Conservation (phyloP, 1,140 invertebrate species). For the Drosophila dunni region DNA sequence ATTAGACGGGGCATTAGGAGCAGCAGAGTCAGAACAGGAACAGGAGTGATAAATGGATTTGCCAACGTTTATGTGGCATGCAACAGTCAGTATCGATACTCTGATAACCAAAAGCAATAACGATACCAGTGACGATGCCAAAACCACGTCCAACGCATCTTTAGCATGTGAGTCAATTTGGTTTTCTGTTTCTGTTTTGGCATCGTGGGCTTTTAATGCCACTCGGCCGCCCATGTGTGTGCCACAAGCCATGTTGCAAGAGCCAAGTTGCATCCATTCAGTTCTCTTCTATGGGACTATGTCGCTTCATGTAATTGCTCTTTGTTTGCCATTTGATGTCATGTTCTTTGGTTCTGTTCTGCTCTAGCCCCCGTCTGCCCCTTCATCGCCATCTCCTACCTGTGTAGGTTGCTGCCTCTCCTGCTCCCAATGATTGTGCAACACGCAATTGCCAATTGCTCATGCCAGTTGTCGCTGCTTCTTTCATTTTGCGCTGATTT, state of each 20-base stretch:
- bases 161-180: constrained; percentile 57
- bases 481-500: constrained; percentile 67
- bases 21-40: constrained; percentile 33
- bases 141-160: constrained; percentile 70
- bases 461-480: constrained; percentile 41
- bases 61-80: constrained; percentile 68
- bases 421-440: constrained; percentile 73
- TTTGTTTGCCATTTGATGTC: constrained; percentile 81
- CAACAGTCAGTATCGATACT: constrained; percentile 56
- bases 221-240: constrained; percentile 72
- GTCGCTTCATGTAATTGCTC: constrained; percentile 72
- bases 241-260: constrained; percentile 7
- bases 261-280: background rate
- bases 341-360: constrained; percentile 56
- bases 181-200: constrained; percentile 16
- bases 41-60: constrained; percentile 70
- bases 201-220: constrained; percentile 56
- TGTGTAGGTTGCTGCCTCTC: constrained; percentile 63
- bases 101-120: constrained; percentile 11
- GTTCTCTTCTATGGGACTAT: constrained; percentile 27
- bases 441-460: constrained; percentile 72
- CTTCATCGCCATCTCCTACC: background rate
- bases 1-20: constrained; percentile 56
- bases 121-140: constrained; percentile 12
- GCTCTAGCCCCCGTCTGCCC: no score